Base-by-base conservation (phyloP, 2,797 vertebrate genomes). In the Hoplostethus mediterraneus region DNA sequence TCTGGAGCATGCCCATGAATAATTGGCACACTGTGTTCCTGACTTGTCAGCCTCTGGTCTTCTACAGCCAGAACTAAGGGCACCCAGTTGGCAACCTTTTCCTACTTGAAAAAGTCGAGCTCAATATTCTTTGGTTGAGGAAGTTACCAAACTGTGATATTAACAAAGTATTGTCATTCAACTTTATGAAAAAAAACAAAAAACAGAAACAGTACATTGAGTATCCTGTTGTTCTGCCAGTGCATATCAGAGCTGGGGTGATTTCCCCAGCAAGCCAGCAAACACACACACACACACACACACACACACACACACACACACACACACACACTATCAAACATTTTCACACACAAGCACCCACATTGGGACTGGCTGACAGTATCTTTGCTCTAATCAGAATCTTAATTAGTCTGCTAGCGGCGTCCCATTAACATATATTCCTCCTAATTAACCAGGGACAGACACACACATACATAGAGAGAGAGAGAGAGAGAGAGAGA, bases 331-430 rank as follows among this genome's bases (percentile, higher is more conserved):
- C 28, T 45, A 13, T 45, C 58, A 49, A 25, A 49, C 17, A 30
- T 13, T 11, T 25, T 44, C 60, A 45, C 61, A 68, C 53, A 40
- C 44, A 31, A 21, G 12, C 44, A 45, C 73, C 59, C 80, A 84
- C 80, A 79, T 12, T 36, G 70, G 53, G 68, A 75, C 71, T 63
- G 61, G 80, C 87, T 93, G 90, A 92, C 87, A 90, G 87, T 91
- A 88, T 93, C 86, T 90, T 80, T 69, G 56, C 75, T 92, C 91
- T 90, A 94, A 93, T 94, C 90, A 94, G 85, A 94, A 89, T 94
- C 93, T 93, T 95, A 95, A 95, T 96, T 94, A 93, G 88, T 90
- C 84, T 85, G 90, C 91, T 86, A 79, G 85, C 90, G 88, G 89
- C 84, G 64, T 88, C 62, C 75, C 67, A 94, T 95, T 95, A 95